phyloP scores from a whole-genome alignment of 1,140 invertebrate species.

The Drosophila albomicans region DNA sequence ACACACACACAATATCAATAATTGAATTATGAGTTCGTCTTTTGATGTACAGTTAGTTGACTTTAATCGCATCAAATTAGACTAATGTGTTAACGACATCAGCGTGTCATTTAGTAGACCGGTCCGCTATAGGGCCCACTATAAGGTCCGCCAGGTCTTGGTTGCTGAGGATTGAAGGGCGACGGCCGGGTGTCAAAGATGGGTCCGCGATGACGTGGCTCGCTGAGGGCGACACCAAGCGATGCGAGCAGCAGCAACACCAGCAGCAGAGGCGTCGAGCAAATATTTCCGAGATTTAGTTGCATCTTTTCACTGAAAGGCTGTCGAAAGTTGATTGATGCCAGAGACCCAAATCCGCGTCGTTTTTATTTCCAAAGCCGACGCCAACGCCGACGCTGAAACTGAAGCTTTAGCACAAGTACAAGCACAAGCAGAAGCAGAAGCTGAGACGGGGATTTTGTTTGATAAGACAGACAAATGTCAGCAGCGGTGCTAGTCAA shows the following conservation, averaged over 20 bases:
- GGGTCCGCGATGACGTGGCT: constrained; percentile 23
- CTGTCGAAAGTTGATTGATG: constrained; percentile 64
- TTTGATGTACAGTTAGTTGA: constrained; percentile 60
- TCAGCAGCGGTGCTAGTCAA: constrained; percentile 9
- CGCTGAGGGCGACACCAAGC: constrained; percentile 33
- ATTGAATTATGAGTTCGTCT: constrained; percentile 48
- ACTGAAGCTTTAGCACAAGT: no score
- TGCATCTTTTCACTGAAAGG: constrained; percentile 54
- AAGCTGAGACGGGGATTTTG: constrained; percentile 5
- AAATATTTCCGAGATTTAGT: constrained; percentile 60
- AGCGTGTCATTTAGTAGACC: constrained; percentile 12
- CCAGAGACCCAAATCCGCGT: constrained; percentile 9
- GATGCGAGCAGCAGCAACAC: constrained; percentile 32
- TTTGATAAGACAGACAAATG: constrained; percentile 37
- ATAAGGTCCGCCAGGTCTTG: constrained; percentile 8
- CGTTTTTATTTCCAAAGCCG: constrained; percentile 60
- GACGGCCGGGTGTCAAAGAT: constrained; percentile 51
- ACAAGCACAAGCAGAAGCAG: no score
- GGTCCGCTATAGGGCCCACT: neutral
- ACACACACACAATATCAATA: constrained; percentile 35
- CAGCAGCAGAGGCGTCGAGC: constrained; percentile 12
- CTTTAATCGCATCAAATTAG: constrained; percentile 69
- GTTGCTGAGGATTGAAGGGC: constrained; percentile 64
- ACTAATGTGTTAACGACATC: constrained; percentile 68
- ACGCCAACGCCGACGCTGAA: no score